These are phyloP conservation scores for Dolichotis patagonum DNA, from an alignment of 2,113 vertebrate genomes.

Conservation along the genomic window DNA sequence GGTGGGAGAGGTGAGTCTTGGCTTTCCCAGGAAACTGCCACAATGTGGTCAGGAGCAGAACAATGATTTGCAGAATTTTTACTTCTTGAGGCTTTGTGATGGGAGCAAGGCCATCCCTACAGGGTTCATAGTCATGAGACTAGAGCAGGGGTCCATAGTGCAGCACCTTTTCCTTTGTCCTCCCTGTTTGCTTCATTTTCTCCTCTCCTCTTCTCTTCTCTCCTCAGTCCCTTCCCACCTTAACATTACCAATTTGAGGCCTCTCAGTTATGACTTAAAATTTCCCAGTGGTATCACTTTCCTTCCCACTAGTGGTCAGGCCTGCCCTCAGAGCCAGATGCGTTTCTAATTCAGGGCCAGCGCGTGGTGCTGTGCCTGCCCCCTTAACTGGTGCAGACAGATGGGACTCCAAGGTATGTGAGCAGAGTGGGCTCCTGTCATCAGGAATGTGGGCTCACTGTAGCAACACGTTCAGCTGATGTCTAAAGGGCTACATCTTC, in stretches of 20 bases:
- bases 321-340: neutral
- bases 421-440: neutral
- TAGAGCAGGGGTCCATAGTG: neutral
- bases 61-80: neutral
- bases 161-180: neutral
- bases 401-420: neutral
- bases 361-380: neutral
- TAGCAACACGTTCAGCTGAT: neutral
- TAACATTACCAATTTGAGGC: neutral
- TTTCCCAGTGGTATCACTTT: neutral
- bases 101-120: neutral
- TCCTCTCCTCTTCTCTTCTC: too few relatives aligned
- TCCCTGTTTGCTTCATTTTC: neutral
- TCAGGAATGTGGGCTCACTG: neutral
- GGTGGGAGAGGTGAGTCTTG: neutral
- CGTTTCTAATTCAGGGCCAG: constrained; percentile 17
- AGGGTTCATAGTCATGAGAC: neutral
- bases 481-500: neutral
- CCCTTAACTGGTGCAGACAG: neutral
- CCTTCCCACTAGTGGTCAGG: neutral
- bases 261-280: neutral
- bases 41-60: neutral
- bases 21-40: neutral
- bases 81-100: neutral
- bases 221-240: neutral